These are phyloP conservation scores for Mesocentrotus franciscanus DNA, from an alignment of 53 echinoderm and acorn worm genomes.

Conservation along the genomic window DNA sequence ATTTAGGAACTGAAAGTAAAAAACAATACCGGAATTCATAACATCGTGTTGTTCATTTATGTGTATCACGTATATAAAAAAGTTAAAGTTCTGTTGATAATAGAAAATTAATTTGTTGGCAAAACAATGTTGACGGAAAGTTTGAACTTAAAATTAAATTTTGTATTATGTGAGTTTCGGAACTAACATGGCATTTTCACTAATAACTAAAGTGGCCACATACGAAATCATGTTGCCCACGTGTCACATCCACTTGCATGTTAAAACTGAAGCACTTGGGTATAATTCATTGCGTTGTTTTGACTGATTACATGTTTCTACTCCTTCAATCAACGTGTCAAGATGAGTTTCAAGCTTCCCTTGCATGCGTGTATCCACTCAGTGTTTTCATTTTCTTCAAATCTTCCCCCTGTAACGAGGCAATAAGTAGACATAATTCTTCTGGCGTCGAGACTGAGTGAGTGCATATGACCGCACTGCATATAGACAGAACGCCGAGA, in stretches of 20 bases:
- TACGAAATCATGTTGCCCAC: background rate
- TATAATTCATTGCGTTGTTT: background rate
- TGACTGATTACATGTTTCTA: slow-evolving; percentile 10
- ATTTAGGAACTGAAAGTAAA: background rate
- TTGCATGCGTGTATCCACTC: background rate
- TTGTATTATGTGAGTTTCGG: background rate
- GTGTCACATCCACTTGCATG: background rate
- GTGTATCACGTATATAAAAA: background rate
- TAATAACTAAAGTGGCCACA: slow-evolving; percentile 1
- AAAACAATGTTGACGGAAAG: background rate
- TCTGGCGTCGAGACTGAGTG: slow-evolving; percentile 5
- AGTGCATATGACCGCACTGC: background rate
- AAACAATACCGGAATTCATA: background rate
- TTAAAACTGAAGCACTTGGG: background rate
- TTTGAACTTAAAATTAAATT: background rate
- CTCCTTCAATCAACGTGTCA: background rate
- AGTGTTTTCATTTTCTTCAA: background rate
- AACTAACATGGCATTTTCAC: background rate
- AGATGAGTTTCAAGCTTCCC: background rate
- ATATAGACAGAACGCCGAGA: no score
- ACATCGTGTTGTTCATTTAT: background rate
- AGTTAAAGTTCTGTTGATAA: background rate
- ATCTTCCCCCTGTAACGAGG: slow-evolving; percentile 13
- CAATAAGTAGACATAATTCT: slow-evolving; percentile 18
- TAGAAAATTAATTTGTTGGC: background rate